phyloP scores from a whole-genome alignment of 2,797 vertebrate species.

The Chelidonichthys spinosus region DNA sequence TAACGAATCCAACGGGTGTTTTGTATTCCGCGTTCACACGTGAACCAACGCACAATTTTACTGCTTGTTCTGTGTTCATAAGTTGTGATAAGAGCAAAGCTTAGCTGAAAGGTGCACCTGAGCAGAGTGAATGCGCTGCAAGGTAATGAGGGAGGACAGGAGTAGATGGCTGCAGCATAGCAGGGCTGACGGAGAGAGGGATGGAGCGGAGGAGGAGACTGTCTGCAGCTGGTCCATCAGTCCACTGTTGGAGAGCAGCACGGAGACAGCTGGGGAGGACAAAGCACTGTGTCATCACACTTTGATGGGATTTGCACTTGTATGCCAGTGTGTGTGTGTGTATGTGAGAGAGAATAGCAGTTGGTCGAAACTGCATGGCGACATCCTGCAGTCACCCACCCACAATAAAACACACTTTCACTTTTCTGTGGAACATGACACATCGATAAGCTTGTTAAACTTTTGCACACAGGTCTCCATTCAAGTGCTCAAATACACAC shows the following conservation, averaged over 20 bases:
- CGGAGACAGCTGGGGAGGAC: constrained; percentile 85
- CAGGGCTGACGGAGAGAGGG: constrained; percentile 68
- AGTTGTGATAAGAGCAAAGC: constrained; percentile 58
- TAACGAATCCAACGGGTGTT: constrained; percentile 35
- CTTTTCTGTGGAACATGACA: constrained; percentile 11
- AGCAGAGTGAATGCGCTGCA: constrained; percentile 85
- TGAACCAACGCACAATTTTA: constrained; percentile 12
- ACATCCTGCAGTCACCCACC: constrained; percentile 4
- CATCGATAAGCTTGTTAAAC: background rate
- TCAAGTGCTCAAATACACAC: too few relatives aligned
- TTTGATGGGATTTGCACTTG: constrained; percentile 26
- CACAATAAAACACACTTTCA: constrained; percentile 8
- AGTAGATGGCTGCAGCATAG: constrained; percentile 90
- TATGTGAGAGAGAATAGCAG: constrained; percentile 24
- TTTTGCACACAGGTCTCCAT: background rate
- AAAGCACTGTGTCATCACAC: constrained; percentile 50
- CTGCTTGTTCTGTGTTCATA: constrained; percentile 19
- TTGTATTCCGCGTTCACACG: constrained; percentile 30
- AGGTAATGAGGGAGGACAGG: constrained; percentile 87
- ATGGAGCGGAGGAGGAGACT: constrained; percentile 71
- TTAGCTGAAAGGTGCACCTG: constrained; percentile 85
- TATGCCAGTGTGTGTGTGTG: constrained; percentile 13
- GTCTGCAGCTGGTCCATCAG: constrained; percentile 91
- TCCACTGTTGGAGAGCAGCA: constrained; percentile 89
- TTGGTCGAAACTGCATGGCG: constrained; percentile 38